These are phyloP conservation scores for Lithobates sylvaticus DNA, from an alignment of 2,797 vertebrate genomes.

Conservation along the genomic window DNA sequence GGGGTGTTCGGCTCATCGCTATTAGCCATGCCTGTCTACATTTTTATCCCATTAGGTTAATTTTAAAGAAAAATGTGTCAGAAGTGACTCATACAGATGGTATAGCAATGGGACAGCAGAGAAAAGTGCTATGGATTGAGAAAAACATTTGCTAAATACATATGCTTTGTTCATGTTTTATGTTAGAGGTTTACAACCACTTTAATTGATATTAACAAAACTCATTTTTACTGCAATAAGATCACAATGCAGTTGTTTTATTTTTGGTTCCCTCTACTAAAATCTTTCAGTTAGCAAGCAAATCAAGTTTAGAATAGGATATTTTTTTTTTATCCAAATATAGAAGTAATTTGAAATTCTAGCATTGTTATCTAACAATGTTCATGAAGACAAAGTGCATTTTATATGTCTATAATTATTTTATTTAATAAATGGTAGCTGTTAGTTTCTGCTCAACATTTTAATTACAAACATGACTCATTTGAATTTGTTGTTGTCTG, in stretches of 20 bases:
- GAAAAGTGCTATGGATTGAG: no score
- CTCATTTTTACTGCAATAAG: not conserved
- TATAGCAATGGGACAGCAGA: no score
- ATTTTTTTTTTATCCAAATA: no score
- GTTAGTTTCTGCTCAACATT: slow-evolving; percentile 4
- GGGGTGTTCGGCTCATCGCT: no score
- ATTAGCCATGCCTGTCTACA: no score
- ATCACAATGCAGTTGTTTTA: not conserved
- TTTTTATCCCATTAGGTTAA: no score
- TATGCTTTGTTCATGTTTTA: no score
- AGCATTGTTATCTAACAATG: not conserved
- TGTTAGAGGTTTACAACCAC: no score
- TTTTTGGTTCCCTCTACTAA: not conserved
- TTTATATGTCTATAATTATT: not conserved
- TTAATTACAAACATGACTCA: slow-evolving; percentile 25
- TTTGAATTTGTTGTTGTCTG: not conserved
- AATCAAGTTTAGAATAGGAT: not conserved
- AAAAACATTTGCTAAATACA: no score
- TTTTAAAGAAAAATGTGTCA: no score
- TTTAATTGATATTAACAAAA: no score
- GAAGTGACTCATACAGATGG: no score
- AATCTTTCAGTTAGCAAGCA: not conserved
- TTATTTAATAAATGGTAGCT: not conserved
- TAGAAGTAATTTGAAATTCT: not conserved
- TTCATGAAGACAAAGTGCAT: not conserved